Evolutionary conservation across 2,113 vertebrate genomes (phyloP), one percentile per base, ranked within the genome.

Genomic region (Rana temporaria): DNA sequence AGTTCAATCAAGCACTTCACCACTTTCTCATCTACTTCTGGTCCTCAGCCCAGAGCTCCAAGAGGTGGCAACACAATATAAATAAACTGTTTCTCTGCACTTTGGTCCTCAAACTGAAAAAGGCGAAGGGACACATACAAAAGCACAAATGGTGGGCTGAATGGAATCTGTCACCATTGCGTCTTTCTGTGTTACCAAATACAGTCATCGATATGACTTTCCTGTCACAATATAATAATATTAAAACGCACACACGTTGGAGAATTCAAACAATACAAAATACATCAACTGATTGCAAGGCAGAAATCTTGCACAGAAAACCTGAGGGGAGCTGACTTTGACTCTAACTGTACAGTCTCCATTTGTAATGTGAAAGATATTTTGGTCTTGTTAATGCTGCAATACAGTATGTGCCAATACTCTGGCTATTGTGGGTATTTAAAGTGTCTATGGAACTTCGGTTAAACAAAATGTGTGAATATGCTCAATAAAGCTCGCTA

Each of bases 371-470:
- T 24, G 20, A 26, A 12, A 38, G n/a, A 20, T 22, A 5, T 30
- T 60, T n/a, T 60, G 19, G 42, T n/a, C 72, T 75, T n/a, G 56
- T 34, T 1, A 24, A 24, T 59, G 55, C 38, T 9, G 4, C 32
- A 20, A 75, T 16, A 42, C 60, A 24, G 19, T 26, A 34, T 59
- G 30, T 20, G 26, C 55, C 70, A 20, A 32, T 60, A 18, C 20
- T 57, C n/a, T 32, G 18, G 34, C 14, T 19, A 60, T 75, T n/a
- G 17, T 32, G 7, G 17, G 56, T 62, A 42, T 75, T 42, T 75
- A 75, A 42, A 42, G 72, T 75, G 60, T 60, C 38, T 75, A 75
- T 62, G 34, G 71, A 62, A 26, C 60, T 63, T 63, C 42, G 59
- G 9, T 22, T 7, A 17, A 73, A 34, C 19, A 9, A 60, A 38